These are phyloP conservation scores for Anadara kagoshimensis DNA, from an alignment of 1,140 invertebrate genomes.

Conservation along the genomic window DNA sequence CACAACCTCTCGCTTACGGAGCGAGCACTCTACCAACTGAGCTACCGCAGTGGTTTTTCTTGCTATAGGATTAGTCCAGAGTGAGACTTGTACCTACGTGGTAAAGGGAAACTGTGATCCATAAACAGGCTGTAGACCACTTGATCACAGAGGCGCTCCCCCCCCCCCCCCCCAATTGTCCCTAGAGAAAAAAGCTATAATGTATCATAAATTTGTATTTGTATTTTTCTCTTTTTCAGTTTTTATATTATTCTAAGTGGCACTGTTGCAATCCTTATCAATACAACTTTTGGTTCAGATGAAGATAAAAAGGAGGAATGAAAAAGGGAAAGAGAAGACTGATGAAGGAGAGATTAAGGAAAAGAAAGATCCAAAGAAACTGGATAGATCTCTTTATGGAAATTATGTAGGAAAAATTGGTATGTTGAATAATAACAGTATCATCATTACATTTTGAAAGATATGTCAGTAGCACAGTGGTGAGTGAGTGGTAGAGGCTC, in stretches of 20 bases:
- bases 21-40: too few species aligned
- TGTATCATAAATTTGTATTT: neutral
- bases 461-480: too few species aligned
- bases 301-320: conserved; percentile 51
- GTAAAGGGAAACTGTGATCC: too few species aligned
- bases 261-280: conserved; percentile 64
- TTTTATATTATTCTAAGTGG: conserved; percentile 70
- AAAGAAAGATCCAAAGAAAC: conserved; percentile 26
- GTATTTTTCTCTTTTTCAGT: conserved; percentile 51
- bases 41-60: too few species aligned
- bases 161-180: too few species aligned
- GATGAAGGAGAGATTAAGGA: conserved; percentile 1
- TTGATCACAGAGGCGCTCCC: too few species aligned
- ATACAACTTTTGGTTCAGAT: conserved; percentile 60
- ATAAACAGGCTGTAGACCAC: too few species aligned
- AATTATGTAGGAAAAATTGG: conserved; percentile 63
- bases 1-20: too few species aligned
- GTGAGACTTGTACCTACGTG: too few species aligned
- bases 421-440: conserved; percentile 38
- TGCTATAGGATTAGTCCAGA: too few species aligned
- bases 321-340: conserved; percentile 1
- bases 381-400: conserved; percentile 63
- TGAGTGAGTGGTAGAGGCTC: too few species aligned
- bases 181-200: neutral
- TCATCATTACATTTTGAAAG: too few species aligned